These are phyloP conservation scores for Aradus depressus DNA, from an alignment of 2,888 invertebrate species.

Conservation along the genomic window DNA sequence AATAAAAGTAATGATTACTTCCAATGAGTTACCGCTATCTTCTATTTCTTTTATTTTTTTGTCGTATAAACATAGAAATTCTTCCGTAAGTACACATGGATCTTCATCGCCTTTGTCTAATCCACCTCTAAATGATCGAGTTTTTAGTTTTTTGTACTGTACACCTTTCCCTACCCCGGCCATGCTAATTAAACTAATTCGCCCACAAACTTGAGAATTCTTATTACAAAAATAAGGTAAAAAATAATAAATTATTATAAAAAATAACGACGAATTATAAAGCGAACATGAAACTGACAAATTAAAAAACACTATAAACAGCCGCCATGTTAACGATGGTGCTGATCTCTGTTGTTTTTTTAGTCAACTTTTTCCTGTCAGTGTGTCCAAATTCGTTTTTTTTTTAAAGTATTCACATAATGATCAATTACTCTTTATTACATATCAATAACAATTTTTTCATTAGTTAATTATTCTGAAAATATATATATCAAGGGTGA, in stretches of 20 bases:
- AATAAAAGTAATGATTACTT: constrained; percentile 17
- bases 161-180: no score
- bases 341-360: constrained; percentile 12
- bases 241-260: no score
- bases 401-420: no score
- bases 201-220: no score
- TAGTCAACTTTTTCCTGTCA: neutral
- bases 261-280: neutral
- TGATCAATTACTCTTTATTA: no score
- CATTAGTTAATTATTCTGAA: no score
- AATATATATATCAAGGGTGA: no score
- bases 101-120: constrained; percentile 1
- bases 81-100: constrained; percentile 6
- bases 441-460: no score
- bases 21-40: neutral
- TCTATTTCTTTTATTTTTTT: constrained; percentile 14
- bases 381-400: neutral
- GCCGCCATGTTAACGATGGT: constrained; percentile 7
- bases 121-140: no score
- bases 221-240: no score
- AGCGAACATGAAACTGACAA: neutral
- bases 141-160: no score
- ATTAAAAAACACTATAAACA: constrained; percentile 12
- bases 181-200: no score
- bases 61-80: constrained; percentile 9